Evolutionary conservation across 2,113 vertebrate species (phyloP).

Genomic region (Camelus bactrianus): DNA sequence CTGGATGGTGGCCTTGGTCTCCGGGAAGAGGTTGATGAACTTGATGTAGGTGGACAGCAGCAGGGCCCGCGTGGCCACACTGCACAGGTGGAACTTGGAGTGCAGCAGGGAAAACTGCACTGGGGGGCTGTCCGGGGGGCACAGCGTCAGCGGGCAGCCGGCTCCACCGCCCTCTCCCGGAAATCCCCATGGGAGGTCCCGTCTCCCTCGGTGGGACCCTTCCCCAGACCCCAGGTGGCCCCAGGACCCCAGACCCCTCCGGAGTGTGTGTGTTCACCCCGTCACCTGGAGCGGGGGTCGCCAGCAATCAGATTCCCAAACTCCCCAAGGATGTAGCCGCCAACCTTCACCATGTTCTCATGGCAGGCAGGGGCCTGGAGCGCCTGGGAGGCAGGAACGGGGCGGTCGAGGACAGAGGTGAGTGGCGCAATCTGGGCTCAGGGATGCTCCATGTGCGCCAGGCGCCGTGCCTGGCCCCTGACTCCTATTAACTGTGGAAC

Average conservation of each 20-base stretch:
- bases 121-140: slow-evolving; percentile 86
- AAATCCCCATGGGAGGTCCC: accelerated
- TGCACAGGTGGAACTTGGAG: slow-evolving; percentile 97
- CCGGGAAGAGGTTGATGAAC: slow-evolving; percentile 97
- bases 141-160: background rate
- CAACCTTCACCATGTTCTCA: slow-evolving; percentile 98
- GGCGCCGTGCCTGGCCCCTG: background rate
- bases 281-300: slow-evolving; percentile 95
- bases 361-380: slow-evolving; percentile 96
- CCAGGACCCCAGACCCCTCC: background rate
- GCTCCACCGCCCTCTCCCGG: background rate
- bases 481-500: background rate
- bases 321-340: slow-evolving; percentile 96
- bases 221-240: background rate
- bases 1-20: slow-evolving; percentile 96
- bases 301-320: slow-evolving; percentile 97
- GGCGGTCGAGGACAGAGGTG: accelerated
- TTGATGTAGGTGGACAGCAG: slow-evolving; percentile 97
- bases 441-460: accelerated
- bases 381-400: slow-evolving; percentile 83
- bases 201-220: background rate
- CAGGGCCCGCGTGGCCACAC: slow-evolving; percentile 93
- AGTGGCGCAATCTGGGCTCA: accelerated
- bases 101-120: slow-evolving; percentile 97
- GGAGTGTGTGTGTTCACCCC: accelerated